Evolutionary conservation across 2,113 vertebrate genomes (phyloP), one percentile per base, ranked within the genome.

Genomic region (Python bivittatus): DNA sequence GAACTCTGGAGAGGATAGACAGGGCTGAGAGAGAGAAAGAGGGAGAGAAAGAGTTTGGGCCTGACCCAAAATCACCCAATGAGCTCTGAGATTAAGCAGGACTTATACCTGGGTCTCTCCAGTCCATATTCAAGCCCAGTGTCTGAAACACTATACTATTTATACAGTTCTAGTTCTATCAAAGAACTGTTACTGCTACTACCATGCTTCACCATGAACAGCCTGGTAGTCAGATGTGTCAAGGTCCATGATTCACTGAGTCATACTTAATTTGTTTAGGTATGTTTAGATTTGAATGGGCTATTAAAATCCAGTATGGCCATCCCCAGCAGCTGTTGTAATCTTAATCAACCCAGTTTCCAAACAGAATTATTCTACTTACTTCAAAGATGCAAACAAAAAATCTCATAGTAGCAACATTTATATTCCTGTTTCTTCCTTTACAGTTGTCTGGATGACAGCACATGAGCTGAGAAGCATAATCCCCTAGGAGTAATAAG

Each of bases 381-480:
- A 8, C 9, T 27, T 25, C 27, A 86, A 33, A 60, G 25, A 52
- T 91, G 42, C 48, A 87, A 33, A 88, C 42, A 87, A 91, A 33
- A 88, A 88, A 58, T 15, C 38, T 9, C 20, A 33, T 56, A 52
- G 60, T 61, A 83, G 56, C 56, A 92, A 72, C 20, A 48, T 25
- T 88, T n/a, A 23, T 17, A 22, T 57, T n/a, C 42, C 27, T 64
- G 4, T 4, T 33, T 68, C 58, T 68, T 86, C 9, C 9, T 42
- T 42, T 29, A 42, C 27, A 48, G 13, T 17, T 56, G 48, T 58
- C 4, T 72, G 53, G 25, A 58, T 88, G 53, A 88, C 27, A 83
- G 61, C 64, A 92, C 27, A 79, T 88, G 53, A 92, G 29, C 38
- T 44, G 29, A 88, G 33, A 38, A 17, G 29, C n/a, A 92, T 92